phyloP scores from a whole-genome alignment of 2,888 invertebrate genomes.

The Drosophila paramelanica region DNA sequence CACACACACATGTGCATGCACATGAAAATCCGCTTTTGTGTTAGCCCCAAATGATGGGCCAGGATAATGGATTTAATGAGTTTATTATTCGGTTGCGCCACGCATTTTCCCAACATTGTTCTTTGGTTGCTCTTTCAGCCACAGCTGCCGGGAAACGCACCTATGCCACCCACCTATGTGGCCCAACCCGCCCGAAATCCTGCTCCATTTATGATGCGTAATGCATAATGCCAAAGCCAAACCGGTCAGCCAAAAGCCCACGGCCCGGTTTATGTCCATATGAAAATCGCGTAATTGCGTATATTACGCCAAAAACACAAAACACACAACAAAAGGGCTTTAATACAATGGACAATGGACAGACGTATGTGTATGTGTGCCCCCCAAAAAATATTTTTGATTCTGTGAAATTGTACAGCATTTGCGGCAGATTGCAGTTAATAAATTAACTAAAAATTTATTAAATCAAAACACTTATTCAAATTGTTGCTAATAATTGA shows the following conservation, averaged over 20 bases:
- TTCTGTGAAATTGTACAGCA: neutral
- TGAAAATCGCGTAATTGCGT: slow-evolving; percentile 42
- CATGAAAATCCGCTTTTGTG: slow-evolving; percentile 81
- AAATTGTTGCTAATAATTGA: too few species aligned
- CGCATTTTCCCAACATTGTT: slow-evolving; percentile 46
- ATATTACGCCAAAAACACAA: slow-evolving; percentile 29
- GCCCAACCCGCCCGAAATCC: slow-evolving; percentile 11
- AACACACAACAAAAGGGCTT: slow-evolving; percentile 18
- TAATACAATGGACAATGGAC: neutral
- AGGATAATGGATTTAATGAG: slow-evolving; percentile 83
- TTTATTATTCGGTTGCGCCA: slow-evolving; percentile 71
- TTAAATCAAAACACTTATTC: neutral
- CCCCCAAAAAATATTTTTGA: neutral
- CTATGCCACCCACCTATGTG: slow-evolving; percentile 9
- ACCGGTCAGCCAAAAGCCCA: slow-evolving; percentile 27
- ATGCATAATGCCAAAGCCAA: slow-evolving; percentile 54
- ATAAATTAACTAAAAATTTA: neutral
- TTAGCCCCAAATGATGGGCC: slow-evolving; percentile 80
- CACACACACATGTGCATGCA: slow-evolving; percentile 18
- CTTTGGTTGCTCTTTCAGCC: slow-evolving; percentile 22
- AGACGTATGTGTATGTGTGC: neutral
- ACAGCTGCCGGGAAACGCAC: slow-evolving; percentile 27
- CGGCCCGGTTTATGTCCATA: slow-evolving; percentile 6
- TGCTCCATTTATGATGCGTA: slow-evolving; percentile 47
- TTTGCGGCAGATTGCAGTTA: neutral